These are phyloP conservation scores for Sandelia bainsii DNA, from an alignment of 2,797 vertebrate genomes.

Conservation along the genomic window DNA sequence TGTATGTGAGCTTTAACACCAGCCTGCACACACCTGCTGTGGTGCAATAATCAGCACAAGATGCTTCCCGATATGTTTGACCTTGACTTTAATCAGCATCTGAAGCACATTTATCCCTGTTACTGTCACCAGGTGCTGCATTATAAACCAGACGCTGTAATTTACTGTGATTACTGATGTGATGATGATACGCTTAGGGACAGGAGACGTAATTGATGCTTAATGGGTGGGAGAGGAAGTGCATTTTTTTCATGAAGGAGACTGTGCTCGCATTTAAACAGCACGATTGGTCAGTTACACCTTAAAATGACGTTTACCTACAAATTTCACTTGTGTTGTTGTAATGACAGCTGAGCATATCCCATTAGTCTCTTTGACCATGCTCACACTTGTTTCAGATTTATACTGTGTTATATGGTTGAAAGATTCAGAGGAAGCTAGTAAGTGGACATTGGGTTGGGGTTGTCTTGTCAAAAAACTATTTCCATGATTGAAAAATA, in stretches of 20 bases:
- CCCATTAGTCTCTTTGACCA: background rate
- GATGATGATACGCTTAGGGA: background rate
- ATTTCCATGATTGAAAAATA: too few species aligned
- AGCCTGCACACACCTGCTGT: constrained; percentile 35
- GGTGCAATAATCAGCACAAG: constrained; percentile 38
- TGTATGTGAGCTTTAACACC: constrained; percentile 31
- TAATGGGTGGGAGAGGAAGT: background rate
- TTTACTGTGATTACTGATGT: constrained; percentile 13
- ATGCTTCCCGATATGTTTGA: constrained; percentile 39
- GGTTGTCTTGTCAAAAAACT: too few species aligned
- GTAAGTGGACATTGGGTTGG: background rate
- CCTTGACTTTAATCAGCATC: constrained; percentile 61
- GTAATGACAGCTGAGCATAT: background rate
- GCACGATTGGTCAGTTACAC: background rate
- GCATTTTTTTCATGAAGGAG: background rate
- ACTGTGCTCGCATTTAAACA: background rate
- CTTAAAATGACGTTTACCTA: background rate
- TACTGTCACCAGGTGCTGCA: constrained; percentile 18
- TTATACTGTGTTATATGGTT: too few species aligned
- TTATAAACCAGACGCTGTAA: background rate
- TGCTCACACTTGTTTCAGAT: too few species aligned
- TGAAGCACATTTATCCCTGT: constrained; percentile 5
- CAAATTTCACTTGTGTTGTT: too few species aligned
- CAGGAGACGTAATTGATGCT: constrained; percentile 30
- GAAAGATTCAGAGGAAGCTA: background rate